A percentile compares a stretch with the other conserved stretches of the same genome.
Conservation (phyloP, 2,113 vertebrate genomes). For the Brachyhypopomus occidentalis region DNA sequence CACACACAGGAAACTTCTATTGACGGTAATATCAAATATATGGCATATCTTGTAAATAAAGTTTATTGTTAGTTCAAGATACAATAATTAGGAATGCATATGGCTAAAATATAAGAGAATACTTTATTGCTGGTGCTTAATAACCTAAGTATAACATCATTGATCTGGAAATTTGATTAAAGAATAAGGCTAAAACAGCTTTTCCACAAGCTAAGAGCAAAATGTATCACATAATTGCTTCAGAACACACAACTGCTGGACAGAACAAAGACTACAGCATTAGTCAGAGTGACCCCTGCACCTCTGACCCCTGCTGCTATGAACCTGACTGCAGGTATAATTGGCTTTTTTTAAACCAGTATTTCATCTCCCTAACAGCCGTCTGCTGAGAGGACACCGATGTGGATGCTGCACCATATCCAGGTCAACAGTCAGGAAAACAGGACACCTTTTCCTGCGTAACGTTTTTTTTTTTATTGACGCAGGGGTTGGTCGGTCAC, state of each 20-base stretch:
- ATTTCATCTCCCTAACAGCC: conserved; percentile 31
- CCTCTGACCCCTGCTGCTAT: conserved; percentile 19
- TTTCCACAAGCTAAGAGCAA: neutral
- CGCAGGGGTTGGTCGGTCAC: conserved; percentile 44
- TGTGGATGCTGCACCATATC: conserved; percentile 9
- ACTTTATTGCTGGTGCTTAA: no score
- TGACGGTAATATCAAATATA: neutral
- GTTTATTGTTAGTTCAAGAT: no score
- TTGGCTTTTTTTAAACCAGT: conserved; percentile 37
- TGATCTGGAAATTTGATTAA: neutral
- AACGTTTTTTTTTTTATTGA: conserved; percentile 20
- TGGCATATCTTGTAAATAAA: no score
- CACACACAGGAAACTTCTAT: neutral
- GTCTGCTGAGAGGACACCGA: conserved; percentile 22
- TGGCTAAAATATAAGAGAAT: no score
- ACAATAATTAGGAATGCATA: no score
- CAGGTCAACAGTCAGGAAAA: conserved; percentile 39
- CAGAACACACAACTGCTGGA: conserved; percentile 8
- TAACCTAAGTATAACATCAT: no score
- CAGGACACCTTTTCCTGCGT: conserved; percentile 24
- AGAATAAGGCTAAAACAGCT: neutral
- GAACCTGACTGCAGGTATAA: conserved; percentile 45
- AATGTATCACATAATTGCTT: neutral
- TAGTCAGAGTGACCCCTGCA: neutral
- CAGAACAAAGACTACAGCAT: conserved; percentile 39